Evolutionary conservation across 1,140 invertebrate species (phyloP), one percentile per base, ranked within the genome.

Genomic region (Nymphalis io): DNA sequence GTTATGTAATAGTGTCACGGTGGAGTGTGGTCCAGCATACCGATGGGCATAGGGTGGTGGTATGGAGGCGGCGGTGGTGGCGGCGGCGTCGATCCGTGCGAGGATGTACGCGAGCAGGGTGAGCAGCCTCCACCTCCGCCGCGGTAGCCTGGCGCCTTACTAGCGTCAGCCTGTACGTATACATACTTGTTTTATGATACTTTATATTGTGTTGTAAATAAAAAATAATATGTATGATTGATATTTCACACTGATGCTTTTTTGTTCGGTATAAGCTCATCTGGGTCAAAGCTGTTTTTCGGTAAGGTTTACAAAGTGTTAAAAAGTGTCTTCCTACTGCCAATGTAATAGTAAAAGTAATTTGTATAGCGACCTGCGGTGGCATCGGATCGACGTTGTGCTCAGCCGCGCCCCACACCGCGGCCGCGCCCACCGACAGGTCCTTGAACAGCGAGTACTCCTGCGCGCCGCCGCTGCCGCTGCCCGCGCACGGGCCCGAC

Each of bases 121-220:
- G 79, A 84, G 80, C 83, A 87, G 59, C 87, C 84, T 71, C 87
- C 87, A 70, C 81, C 77, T 64, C 81, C 77, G 65, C 94, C 94
- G 77, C 96, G 93, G 88, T 96, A 97, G 5, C 96, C 96, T 11
- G 96, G 96, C 61, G 96, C 96, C 89, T 96, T 96, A 48, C 95
- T 94, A 10, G 94, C 94, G 87, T 97, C 96, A 60, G 95, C 95
- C 88, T 94, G 73, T 13, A 39, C 6, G 0, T 3, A 2, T 4
- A 44, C n/a, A 44, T 44, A 44, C 8, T 44, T 3, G 40, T 13
- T 15, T 3, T 3, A 33, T 33, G 27, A 33, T 4, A 3, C 5
- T 33, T 33, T 33, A 3, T 5, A 33, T 8, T 33, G 27, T 8
- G 27, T 5, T 33, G 10, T 33, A 33, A 33, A 8, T 8, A 33